A percentile compares a stretch with the other conserved stretches of the same genome.
Evolutionary conservation across 2,888 invertebrate species (phyloP).

Genomic region (Eupithecia inturbata): DNA sequence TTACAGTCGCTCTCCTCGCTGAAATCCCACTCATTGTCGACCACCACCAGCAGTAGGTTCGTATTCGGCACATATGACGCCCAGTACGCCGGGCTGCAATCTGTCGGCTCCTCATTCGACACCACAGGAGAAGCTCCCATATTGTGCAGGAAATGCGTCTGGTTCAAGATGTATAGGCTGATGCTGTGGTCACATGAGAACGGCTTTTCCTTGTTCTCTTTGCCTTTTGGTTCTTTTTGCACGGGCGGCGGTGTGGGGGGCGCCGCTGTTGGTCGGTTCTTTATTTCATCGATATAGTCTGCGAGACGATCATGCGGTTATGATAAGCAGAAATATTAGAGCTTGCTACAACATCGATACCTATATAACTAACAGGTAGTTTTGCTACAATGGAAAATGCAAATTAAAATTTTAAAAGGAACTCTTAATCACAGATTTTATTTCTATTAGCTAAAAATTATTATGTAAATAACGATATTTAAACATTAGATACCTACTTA

Average conservation of each 20-base stretch:
- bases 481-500: neutral
- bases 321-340: constrained; percentile 69
- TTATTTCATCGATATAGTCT: constrained; percentile 57
- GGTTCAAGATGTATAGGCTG: constrained; percentile 87
- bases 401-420: neutral
- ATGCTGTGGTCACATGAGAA: constrained; percentile 90
- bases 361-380: neutral
- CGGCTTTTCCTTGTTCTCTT: constrained; percentile 72
- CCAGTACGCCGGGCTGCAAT: constrained; percentile 83
- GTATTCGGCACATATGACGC: constrained; percentile 90
- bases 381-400: too few species aligned
- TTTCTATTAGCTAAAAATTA: neutral
- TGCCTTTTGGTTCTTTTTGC: constrained; percentile 53
- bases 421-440: neutral
- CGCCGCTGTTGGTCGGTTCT: constrained; percentile 54
- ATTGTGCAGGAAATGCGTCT: constrained; percentile 76
- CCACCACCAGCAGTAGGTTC: constrained; percentile 90
- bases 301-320: constrained; percentile 69
- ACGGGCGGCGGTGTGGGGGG: constrained; percentile 48
- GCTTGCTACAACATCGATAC: constrained; percentile 43
- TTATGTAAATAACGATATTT: neutral
- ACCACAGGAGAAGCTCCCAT: constrained; percentile 65
- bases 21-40: constrained; percentile 76
- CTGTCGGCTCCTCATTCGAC: constrained; percentile 58
- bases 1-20: constrained; percentile 53